A percentile compares a stretch with the other conserved stretches of the same genome.
Evolutionary conservation across 2,888 invertebrate genomes (phyloP).

Genomic region (Eurois occulta): DNA sequence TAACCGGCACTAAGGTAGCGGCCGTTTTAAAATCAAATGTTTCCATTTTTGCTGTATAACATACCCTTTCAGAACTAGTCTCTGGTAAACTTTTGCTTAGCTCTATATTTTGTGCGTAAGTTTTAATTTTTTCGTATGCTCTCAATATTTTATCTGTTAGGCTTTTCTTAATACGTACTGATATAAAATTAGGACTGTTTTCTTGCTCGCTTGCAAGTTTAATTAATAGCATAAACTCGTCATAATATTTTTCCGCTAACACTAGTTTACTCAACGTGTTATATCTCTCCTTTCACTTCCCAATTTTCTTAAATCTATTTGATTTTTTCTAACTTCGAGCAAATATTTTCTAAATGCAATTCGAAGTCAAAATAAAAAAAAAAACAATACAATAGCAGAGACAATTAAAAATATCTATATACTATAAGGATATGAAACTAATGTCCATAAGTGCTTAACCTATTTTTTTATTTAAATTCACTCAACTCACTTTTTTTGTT

Average conservation of each 20-base stretch:
- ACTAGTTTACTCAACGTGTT: background rate
- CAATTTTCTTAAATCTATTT: background rate
- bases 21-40: conserved; percentile 3
- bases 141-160: background rate
- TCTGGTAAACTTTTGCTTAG: background rate
- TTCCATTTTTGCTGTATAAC: background rate
- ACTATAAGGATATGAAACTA: too few relatives aligned
- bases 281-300: conserved; percentile 9
- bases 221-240: background rate
- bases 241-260: background rate
- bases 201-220: background rate
- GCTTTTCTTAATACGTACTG: conserved; percentile 9
- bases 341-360: too few relatives aligned
- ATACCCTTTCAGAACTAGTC: background rate
- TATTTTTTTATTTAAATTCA: too few relatives aligned
- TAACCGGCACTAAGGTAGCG: background rate
- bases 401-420: too few relatives aligned
- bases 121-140: background rate
- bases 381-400: too few relatives aligned
- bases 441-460: too few relatives aligned
- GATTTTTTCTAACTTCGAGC: too few relatives aligned
- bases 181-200: conserved; percentile 7
- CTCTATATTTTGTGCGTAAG: background rate
- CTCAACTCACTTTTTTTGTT: too few relatives aligned
- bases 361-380: too few relatives aligned